phyloP scores from a whole-genome alignment of 2,888 invertebrate genomes.

The Heteromyza rotundicornis region DNA sequence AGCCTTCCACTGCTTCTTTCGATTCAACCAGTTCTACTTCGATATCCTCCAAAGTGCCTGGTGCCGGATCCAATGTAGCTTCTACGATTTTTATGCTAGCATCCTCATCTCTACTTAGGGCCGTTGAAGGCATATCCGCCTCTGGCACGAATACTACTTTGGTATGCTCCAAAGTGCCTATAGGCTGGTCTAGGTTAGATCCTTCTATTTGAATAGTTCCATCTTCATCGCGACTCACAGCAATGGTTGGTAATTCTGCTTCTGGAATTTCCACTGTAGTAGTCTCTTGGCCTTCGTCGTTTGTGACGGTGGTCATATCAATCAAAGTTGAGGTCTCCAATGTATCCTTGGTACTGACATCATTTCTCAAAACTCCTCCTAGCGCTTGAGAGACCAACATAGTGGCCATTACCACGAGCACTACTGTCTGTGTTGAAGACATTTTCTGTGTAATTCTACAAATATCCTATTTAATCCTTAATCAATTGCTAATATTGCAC shows the following conservation, averaged over 20 bases:
- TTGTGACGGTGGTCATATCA: constrained; percentile 22
- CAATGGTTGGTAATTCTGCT: constrained; percentile 4
- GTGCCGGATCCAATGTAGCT: constrained; percentile 37
- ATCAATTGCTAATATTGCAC: background rate
- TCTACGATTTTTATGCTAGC: background rate
- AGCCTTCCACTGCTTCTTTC: background rate
- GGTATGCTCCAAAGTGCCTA: background rate
- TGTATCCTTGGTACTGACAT: background rate
- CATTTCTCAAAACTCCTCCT: constrained; percentile 17
- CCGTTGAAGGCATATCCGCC: background rate
- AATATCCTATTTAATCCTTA: too few species aligned
- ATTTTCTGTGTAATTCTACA: background rate
- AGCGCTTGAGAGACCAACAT: background rate
- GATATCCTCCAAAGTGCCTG: constrained; percentile 29
- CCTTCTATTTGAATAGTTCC: constrained; percentile 34
- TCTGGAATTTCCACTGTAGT: background rate
- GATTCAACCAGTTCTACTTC: constrained; percentile 13
- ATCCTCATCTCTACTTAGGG: background rate
- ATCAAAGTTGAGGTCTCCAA: constrained; percentile 14
- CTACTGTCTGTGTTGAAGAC: background rate
- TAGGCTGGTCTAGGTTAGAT: background rate
- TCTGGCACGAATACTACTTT: too few species aligned
- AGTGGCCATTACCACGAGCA: too few species aligned
- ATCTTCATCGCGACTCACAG: constrained; percentile 40
- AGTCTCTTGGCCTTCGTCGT: constrained; percentile 26